A percentile compares a stretch with the other conserved stretches of the same genome.
Evolutionary conservation across 1,140 invertebrate genomes (phyloP).

Genomic region (Formica exsecta): DNA sequence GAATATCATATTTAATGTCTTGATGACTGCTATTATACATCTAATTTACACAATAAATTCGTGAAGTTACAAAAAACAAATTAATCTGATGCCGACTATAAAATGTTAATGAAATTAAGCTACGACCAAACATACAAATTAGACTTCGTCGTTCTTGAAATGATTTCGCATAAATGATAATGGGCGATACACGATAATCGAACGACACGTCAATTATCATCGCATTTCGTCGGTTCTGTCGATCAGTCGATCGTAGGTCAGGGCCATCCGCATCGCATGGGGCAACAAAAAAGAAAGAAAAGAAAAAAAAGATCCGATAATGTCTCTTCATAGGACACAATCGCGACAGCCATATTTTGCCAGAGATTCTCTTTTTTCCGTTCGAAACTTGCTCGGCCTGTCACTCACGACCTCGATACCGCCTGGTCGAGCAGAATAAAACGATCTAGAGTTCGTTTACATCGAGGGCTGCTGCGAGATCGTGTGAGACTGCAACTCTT

Average conservation of each 20-base stretch:
- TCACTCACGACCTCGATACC: conserved; percentile 65
- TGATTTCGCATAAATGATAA: conserved; percentile 20
- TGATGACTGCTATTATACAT: neutral
- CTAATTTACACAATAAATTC: neutral
- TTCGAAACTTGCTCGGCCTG: conserved; percentile 30
- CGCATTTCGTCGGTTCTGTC: neutral
- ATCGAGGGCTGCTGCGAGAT: conserved; percentile 40
- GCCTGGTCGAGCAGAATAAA: conserved; percentile 71
- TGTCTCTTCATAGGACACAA: conserved; percentile 47
- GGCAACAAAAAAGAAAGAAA: neutral
- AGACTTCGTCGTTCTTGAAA: neutral
- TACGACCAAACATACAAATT: neutral
- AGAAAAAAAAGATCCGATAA: conserved; percentile 32
- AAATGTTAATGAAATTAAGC: neutral
- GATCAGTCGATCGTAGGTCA: conserved; percentile 37
- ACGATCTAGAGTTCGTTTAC: conserved; percentile 67
- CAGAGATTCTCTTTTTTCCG: conserved; percentile 28
- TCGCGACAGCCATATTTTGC: conserved; percentile 44
- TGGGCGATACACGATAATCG: neutral
- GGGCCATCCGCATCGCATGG: neutral
- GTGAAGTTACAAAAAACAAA: neutral
- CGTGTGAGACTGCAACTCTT: conserved; percentile 24
- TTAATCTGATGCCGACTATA: neutral
- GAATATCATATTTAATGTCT: neutral
- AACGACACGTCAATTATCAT: conserved; percentile 15